Evolutionary conservation across 2,113 vertebrate genomes (phyloP).

Genomic region (Toxotes jaculatrix): DNA sequence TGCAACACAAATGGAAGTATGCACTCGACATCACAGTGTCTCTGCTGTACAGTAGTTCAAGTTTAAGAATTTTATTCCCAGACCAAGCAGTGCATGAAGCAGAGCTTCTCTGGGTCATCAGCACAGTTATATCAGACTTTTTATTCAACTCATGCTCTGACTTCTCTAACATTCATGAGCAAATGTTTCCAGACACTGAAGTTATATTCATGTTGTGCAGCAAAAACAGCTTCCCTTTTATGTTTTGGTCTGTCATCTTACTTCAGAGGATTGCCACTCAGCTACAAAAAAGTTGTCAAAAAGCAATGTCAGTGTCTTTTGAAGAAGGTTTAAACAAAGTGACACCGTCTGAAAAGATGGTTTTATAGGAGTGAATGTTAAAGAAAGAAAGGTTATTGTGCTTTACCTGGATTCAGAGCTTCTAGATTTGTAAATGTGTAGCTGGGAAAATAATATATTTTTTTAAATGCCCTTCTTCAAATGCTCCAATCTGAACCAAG

Average conservation of each 20-base stretch:
- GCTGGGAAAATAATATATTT: neutral
- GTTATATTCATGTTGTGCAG: slow-evolving; percentile 44
- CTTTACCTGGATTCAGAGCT: slow-evolving; percentile 9
- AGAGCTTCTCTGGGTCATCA: slow-evolving; percentile 37
- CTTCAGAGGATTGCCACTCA: slow-evolving; percentile 48
- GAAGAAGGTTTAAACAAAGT: slow-evolving; percentile 51
- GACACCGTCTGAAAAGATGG: slow-evolving; percentile 49
- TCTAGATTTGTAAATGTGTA: neutral
- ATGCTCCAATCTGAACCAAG: neutral
- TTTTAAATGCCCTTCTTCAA: neutral
- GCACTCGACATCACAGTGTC: neutral
- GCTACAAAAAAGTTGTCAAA: slow-evolving; percentile 49
- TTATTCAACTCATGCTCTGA: slow-evolving; percentile 39
- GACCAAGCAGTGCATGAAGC: slow-evolving; percentile 25
- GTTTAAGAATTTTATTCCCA: slow-evolving; percentile 8
- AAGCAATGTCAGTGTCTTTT: slow-evolving; percentile 37
- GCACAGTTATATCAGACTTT: neutral
- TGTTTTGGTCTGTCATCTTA: slow-evolving; percentile 46
- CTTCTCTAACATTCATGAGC: slow-evolving; percentile 27
- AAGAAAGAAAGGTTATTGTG: slow-evolving; percentile 10
- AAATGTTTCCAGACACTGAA: slow-evolving; percentile 51
- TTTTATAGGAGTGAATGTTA: slow-evolving; percentile 3
- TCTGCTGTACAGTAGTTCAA: neutral
- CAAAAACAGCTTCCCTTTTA: slow-evolving; percentile 57
- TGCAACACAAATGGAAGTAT: neutral